Conservation (phyloP, 35 echinoderm and acorn worm genomes). For the Strongylocentrotus purpuratus region DNA sequence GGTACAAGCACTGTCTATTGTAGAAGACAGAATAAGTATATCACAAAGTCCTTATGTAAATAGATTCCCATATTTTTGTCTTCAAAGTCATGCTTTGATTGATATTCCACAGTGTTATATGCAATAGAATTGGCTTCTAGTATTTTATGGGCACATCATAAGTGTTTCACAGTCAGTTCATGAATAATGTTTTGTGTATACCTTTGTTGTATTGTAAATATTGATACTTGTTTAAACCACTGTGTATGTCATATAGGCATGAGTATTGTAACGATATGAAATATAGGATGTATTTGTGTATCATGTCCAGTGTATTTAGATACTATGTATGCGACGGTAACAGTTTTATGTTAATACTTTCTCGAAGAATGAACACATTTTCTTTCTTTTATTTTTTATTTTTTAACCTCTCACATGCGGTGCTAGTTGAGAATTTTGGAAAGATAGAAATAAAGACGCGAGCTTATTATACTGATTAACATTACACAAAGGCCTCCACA, state of each 20-base stretch:
- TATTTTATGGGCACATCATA: neutral
- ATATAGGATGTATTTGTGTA: neutral
- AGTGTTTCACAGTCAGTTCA: neutral
- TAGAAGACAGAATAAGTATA: neutral
- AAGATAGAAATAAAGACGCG: conserved; percentile 33
- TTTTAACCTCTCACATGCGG: conserved; percentile 21
- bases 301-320: neutral
- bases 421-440: neutral
- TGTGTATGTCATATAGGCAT: neutral
- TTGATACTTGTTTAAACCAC: neutral
- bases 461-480: conserved; percentile 26
- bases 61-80: neutral
- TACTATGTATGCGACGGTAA: neutral
- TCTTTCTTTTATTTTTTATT: neutral
- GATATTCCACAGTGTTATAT: neutral
- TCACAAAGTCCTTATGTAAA: neutral
- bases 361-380: neutral
- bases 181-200: neutral
- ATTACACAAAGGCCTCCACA: neutral
- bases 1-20: neutral
- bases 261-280: neutral
- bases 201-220: neutral
- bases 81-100: neutral
- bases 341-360: neutral
- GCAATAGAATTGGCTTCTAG: neutral